Conservation (phyloP, 1,140 invertebrate genomes). For the Mylabris phalerata region DNA sequence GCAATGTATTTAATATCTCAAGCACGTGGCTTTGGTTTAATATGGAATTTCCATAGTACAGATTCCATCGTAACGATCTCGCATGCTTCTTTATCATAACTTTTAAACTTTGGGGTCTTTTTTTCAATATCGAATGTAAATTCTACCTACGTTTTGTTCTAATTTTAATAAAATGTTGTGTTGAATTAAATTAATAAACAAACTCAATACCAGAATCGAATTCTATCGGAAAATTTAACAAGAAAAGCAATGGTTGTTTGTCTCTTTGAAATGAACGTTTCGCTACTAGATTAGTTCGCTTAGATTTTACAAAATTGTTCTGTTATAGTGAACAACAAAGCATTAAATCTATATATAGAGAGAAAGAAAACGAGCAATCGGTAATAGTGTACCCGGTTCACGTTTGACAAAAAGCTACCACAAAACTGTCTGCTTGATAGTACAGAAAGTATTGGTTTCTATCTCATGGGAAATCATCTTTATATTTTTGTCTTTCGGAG, state of each 20-base stretch:
- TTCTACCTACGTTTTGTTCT: no score
- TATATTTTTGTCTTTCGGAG: not conserved
- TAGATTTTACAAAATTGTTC: not conserved
- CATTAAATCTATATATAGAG: not conserved
- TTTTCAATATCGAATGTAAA: no score
- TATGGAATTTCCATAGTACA: conserved; percentile 20
- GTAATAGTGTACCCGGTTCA: not conserved
- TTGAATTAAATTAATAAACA: no score
- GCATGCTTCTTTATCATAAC: conserved; percentile 16
- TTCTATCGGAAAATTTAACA: not conserved
- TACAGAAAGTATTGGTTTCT: not conserved
- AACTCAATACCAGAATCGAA: no score
- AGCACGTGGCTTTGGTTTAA: conserved; percentile 27
- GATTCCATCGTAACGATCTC: conserved; percentile 10
- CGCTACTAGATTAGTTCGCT: not conserved
- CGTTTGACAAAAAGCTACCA: not conserved
- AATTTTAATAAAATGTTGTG: no score
- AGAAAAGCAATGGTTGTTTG: not conserved
- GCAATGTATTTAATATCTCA: conserved; percentile 42
- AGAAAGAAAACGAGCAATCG: not conserved
- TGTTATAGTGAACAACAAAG: not conserved
- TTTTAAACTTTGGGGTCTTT: not conserved
- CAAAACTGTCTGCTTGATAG: not conserved
- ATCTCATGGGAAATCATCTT: not conserved
- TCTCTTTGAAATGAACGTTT: not conserved